A percentile compares a stretch with the other conserved stretches of the same genome.
phyloP scores from a whole-genome alignment of 2,888 invertebrate species.

The Mythimna lalbum region DNA sequence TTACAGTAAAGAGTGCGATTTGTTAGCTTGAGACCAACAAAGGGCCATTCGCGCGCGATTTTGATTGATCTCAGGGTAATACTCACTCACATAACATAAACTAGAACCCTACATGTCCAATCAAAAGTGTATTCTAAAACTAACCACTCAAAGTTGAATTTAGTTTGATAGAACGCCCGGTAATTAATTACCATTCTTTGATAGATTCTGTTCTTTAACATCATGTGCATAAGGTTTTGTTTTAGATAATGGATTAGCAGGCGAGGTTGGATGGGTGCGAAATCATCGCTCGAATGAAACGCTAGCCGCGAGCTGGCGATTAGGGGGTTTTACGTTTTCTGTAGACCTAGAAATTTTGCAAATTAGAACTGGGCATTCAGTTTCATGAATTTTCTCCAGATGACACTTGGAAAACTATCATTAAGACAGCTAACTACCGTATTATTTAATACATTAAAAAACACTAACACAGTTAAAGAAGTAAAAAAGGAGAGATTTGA shows the following conservation, averaged over 20 bases:
- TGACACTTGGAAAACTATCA: not conserved
- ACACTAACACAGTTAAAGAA: no score
- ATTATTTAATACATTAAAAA: no score
- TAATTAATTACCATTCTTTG: conserved; percentile 52
- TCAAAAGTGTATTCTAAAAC: conserved; percentile 4
- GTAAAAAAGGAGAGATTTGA: no score
- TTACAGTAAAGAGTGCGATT: conserved; percentile 76
- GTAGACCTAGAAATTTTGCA: conserved; percentile 51
- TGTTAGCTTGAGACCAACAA: conserved; percentile 77
- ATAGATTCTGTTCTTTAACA: conserved; percentile 59
- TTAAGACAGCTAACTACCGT: no score
- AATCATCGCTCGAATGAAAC: conserved; percentile 76
- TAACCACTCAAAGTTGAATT: conserved; percentile 3
- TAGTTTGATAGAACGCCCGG: not conserved
- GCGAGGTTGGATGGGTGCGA: conserved; percentile 71
- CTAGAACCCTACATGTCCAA: conserved; percentile 16
- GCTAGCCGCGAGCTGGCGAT: conserved; percentile 80
- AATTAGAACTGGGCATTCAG: conserved; percentile 15
- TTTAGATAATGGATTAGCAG: conserved; percentile 58
- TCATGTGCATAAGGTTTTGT: conserved; percentile 60
- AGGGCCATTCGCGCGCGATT: conserved; percentile 66
- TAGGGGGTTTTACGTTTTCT: conserved; percentile 70
- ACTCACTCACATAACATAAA: conserved; percentile 70
- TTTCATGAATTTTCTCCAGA: not conserved
- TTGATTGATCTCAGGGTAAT: conserved; percentile 75